phyloP scores from a whole-genome alignment of 1,140 invertebrate genomes.

The Drosophila ambigua region DNA sequence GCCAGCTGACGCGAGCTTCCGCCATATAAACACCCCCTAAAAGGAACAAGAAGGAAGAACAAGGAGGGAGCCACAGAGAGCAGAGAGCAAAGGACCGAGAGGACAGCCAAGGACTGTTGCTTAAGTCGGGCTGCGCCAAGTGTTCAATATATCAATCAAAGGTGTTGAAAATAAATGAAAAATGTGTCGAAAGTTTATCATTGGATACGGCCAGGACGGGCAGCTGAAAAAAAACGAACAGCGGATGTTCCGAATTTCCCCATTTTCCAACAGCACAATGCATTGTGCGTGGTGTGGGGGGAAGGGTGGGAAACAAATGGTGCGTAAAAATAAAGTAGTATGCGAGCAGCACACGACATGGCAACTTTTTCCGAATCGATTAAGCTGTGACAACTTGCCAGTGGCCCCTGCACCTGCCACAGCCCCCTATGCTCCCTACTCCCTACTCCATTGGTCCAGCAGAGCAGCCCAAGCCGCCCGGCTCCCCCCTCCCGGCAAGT shows the following conservation, averaged over 20 bases:
- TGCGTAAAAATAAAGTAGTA: constrained; percentile 76
- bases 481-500: constrained; percentile 43
- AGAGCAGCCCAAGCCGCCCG: not conserved
- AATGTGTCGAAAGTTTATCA: constrained; percentile 82
- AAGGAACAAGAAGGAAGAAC: not conserved
- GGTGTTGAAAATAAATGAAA: constrained; percentile 82
- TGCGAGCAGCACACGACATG: constrained; percentile 63
- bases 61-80: constrained; percentile 26
- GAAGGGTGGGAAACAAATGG: constrained; percentile 60
- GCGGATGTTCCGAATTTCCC: constrained; percentile 62
- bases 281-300: not conserved
- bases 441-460: not conserved
- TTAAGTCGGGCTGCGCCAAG: constrained; percentile 71
- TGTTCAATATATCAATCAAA: constrained; percentile 82
- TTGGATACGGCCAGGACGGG: constrained; percentile 23
- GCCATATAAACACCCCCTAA: constrained; percentile 17
- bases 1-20: constrained; percentile 66
- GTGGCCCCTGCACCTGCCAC: not conserved
- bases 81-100: not conserved
- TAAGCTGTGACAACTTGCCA: constrained; percentile 72
- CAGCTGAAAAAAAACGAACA: constrained; percentile 10
- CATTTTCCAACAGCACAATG: constrained; percentile 39
- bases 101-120: constrained; percentile 66
- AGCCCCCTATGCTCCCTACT: not conserved
- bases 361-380: constrained; percentile 77